Conservation (phyloP, 2,113 vertebrate genomes). For the Cyrtonyx montezumae region DNA sequence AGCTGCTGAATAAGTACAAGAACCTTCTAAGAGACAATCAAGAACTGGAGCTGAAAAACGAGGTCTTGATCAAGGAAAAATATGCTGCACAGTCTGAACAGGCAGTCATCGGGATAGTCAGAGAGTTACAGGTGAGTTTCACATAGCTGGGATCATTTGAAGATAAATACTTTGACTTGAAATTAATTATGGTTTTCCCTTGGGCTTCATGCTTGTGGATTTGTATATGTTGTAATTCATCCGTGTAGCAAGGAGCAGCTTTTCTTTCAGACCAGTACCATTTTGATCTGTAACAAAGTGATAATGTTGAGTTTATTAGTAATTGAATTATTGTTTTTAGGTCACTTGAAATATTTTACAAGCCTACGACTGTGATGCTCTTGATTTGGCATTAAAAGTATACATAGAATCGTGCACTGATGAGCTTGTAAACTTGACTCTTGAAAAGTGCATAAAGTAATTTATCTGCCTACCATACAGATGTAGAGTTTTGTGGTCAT, state of each 20-base stretch:
- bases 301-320: neutral
- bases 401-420: neutral
- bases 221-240: neutral
- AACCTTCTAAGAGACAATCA: slow-evolving; percentile 81
- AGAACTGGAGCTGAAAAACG: slow-evolving; percentile 82
- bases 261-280: neutral
- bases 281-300: neutral
- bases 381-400: neutral
- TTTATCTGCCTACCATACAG: neutral
- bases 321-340: neutral
- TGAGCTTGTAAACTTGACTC: neutral
- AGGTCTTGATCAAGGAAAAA: slow-evolving; percentile 83
- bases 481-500: neutral
- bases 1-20: slow-evolving; percentile 82
- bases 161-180: neutral
- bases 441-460: neutral
- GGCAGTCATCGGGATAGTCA: slow-evolving; percentile 79
- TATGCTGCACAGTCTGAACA: slow-evolving; percentile 82
- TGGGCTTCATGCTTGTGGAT: neutral
- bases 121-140: slow-evolving; percentile 84
- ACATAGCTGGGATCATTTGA: neutral
- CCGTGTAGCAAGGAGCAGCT: neutral
- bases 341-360: neutral
- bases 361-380: neutral
- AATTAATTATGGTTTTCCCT: neutral